These are phyloP conservation scores for Pachydiplax longipennis DNA, from an alignment of 2,888 invertebrate genomes.

Conservation along the genomic window DNA sequence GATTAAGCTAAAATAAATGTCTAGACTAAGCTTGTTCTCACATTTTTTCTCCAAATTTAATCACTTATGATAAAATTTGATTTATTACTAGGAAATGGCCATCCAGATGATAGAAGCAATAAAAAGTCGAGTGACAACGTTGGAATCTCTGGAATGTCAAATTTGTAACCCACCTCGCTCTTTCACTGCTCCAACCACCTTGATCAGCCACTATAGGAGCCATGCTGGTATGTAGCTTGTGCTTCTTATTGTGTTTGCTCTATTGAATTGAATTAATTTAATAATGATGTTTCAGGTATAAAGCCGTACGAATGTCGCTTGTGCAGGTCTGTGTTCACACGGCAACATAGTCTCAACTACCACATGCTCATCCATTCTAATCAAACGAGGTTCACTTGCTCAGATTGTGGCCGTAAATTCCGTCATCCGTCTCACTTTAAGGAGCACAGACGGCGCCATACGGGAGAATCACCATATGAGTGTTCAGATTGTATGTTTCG, in stretches of 20 bases:
- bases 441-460: constrained; percentile 66
- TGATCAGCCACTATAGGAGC: constrained; percentile 68
- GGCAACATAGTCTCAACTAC: constrained; percentile 68
- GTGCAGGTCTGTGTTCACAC: constrained; percentile 66
- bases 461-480: constrained; percentile 64
- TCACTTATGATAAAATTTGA: background rate
- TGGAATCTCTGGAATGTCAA: constrained; percentile 62
- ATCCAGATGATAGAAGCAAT: constrained; percentile 62
- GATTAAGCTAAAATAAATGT: no score
- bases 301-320: constrained; percentile 68
- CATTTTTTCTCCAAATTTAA: no score
- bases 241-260: no score
- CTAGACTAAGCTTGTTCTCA: no score
- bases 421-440: constrained; percentile 68
- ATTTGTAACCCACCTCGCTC: constrained; percentile 65
- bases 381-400: constrained; percentile 66
- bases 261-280: no score
- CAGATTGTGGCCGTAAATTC: constrained; percentile 67
- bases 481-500: constrained; percentile 61
- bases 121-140: constrained; percentile 53
- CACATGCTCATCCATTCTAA: constrained; percentile 69
- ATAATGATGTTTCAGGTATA: constrained; percentile 58
- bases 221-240: constrained; percentile 62
- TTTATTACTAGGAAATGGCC: constrained; percentile 59
- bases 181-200: constrained; percentile 67